Percentiles rank a stretch among this genome's conserved stretches.
Evolutionary conservation across 2,888 invertebrate genomes (phyloP).

Genomic region (Sesia apiformis): DNA sequence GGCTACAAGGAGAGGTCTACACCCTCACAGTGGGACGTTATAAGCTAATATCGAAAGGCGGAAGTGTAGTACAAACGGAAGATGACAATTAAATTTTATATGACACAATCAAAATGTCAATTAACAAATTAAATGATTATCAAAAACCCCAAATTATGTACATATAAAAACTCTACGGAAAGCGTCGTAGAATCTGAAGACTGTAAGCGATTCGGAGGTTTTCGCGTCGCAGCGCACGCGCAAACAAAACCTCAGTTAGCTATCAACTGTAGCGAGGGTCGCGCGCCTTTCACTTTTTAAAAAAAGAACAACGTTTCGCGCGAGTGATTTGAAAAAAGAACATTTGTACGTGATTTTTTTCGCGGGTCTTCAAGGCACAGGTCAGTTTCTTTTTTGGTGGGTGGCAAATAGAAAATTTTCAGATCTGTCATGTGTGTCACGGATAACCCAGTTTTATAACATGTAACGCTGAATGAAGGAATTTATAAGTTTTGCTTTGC

Average conservation of each 20-base stretch:
- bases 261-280: constrained; percentile 14
- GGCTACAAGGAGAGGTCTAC: no score
- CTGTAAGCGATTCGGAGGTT: background rate
- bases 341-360: constrained; percentile 1
- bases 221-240: constrained; percentile 13
- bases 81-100: no score
- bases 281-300: constrained; percentile 10
- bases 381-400: background rate
- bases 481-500: no score
- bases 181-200: no score
- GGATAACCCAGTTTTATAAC: constrained; percentile 12
- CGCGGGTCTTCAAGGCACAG: constrained; percentile 1
- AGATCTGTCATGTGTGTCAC: background rate
- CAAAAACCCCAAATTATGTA: no score
- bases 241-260: constrained; percentile 22
- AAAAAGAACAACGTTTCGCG: constrained; percentile 2
- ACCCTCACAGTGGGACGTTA: no score
- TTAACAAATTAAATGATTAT: no score
- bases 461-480: constrained; percentile 2
- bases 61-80: no score
- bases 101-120: no score
- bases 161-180: no score
- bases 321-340: constrained; percentile 13
- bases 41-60: no score
- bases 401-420: background rate